A percentile compares a stretch with the other conserved stretches of the same genome.
Conservation (phyloP, 30 jellyfish, hydroid and myxozoan genomes). For the Chironex yamaguchii region DNA sequence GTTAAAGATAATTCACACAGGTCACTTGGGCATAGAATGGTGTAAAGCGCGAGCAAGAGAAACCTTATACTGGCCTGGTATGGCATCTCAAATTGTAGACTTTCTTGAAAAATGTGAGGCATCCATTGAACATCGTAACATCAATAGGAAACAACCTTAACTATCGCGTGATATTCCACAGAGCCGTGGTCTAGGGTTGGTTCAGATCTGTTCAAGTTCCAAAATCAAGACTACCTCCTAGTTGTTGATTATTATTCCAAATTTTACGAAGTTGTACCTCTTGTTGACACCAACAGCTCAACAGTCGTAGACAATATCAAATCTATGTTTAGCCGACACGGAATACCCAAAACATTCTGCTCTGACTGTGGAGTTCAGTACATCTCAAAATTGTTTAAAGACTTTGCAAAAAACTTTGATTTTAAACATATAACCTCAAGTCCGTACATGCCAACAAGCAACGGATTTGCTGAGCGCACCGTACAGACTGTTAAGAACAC, state of each 20-base stretch:
- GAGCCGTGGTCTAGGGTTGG: conserved; percentile 57
- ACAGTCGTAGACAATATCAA: conserved; percentile 15
- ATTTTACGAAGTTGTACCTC: not conserved
- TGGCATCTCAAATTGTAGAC: conserved; percentile 28
- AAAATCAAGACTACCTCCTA: conserved; percentile 1
- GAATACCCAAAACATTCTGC: too few species aligned
- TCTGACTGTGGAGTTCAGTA: too few species aligned
- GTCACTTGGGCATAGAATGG: conserved; percentile 45
- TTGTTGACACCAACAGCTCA: conserved; percentile 17
- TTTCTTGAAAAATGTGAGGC: conserved; percentile 34
- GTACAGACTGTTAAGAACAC: too few species aligned
- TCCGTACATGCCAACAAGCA: too few species aligned
- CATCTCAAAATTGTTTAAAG: too few species aligned
- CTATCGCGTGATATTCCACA: conserved; percentile 38
- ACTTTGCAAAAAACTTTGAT: too few species aligned
- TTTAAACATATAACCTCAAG: too few species aligned
- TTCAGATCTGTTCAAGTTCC: not conserved
- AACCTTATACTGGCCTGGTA: conserved; percentile 35
- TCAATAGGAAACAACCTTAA: conserved; percentile 5
- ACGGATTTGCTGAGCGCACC: too few species aligned
- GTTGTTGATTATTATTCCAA: conserved; percentile 40
- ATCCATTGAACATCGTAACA: conserved; percentile 25
- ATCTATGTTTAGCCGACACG: too few species aligned
- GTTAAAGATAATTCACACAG: conserved; percentile 16
- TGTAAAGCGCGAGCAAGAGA: conserved; percentile 45